phyloP scores from a whole-genome alignment of 2,888 invertebrate genomes.

The Bugula neritina region DNA sequence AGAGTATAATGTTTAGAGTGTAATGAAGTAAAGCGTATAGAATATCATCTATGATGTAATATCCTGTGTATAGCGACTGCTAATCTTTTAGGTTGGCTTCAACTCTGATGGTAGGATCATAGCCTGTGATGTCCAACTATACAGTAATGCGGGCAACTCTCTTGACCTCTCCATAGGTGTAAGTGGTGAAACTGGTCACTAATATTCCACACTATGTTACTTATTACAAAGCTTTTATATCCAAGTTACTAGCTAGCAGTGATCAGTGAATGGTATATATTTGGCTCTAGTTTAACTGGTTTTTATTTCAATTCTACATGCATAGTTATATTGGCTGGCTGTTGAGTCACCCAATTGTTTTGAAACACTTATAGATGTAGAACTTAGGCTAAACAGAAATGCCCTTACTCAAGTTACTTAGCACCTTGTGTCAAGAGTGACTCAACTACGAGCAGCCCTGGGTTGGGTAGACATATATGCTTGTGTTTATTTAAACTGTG shows the following conservation, averaged over 20 bases:
- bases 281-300: neutral
- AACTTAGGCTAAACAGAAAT: no score
- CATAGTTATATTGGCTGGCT: neutral
- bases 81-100: constrained; percentile 60
- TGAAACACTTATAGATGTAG: no score
- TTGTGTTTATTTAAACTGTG: no score
- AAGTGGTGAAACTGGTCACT: neutral
- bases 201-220: neutral
- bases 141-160: constrained; percentile 75
- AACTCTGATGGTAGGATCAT: constrained; percentile 67
- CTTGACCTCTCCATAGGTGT: constrained; percentile 66
- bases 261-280: neutral
- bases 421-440: no score
- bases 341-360: neutral
- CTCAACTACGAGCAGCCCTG: no score
- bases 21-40: no score
- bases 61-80: no score
- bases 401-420: no score
- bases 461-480: no score
- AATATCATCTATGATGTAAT: no score
- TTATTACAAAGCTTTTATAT: neutral
- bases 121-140: constrained; percentile 67
- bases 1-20: no score
- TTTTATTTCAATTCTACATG: neutral
- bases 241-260: neutral